phyloP scores from a whole-genome alignment of 1,140 invertebrate species.

The Diabrotica virgifera region DNA sequence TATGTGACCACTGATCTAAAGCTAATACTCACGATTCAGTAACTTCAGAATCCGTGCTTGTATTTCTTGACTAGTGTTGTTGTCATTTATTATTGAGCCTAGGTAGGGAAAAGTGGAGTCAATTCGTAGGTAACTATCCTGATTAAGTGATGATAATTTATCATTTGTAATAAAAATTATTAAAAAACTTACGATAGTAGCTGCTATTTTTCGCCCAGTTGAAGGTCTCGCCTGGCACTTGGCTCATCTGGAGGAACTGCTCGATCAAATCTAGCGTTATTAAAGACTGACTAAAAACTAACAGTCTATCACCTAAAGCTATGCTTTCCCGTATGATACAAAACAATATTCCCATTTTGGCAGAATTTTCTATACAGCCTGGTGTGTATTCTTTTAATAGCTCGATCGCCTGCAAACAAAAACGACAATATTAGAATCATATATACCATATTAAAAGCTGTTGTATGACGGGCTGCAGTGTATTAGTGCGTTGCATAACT shows the following conservation, averaged over 20 bases:
- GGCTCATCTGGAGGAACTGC: constrained; percentile 81
- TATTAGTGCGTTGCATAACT: too few species aligned
- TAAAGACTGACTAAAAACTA: constrained; percentile 96
- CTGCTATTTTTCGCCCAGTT: constrained; percentile 84
- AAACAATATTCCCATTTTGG: constrained; percentile 94
- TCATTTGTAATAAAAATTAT: neutral
- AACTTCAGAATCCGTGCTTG: too few species aligned
- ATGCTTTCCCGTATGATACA: constrained; percentile 90
- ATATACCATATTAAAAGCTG: too few species aligned
- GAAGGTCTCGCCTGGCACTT: constrained; percentile 72
- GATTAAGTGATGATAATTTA: too few species aligned
- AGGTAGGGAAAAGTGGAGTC: constrained; percentile 11
- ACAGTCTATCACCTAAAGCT: constrained; percentile 79
- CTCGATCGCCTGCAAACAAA: constrained; percentile 66
- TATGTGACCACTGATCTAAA: too few species aligned
- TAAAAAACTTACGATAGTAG: constrained; percentile 78
- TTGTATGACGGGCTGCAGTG: too few species aligned
- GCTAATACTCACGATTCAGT: too few species aligned
- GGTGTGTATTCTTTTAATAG: constrained; percentile 84
- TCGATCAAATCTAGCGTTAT: constrained; percentile 97
- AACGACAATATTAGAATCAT: too few species aligned
- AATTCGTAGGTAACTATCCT: too few species aligned
- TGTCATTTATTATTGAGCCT: too few species aligned
- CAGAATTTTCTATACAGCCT: constrained; percentile 88
- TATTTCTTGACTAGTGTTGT: too few species aligned